These are phyloP conservation scores for Porites rus DNA, from an alignment of 92 coral and sea anemone species.

Conservation along the genomic window DNA sequence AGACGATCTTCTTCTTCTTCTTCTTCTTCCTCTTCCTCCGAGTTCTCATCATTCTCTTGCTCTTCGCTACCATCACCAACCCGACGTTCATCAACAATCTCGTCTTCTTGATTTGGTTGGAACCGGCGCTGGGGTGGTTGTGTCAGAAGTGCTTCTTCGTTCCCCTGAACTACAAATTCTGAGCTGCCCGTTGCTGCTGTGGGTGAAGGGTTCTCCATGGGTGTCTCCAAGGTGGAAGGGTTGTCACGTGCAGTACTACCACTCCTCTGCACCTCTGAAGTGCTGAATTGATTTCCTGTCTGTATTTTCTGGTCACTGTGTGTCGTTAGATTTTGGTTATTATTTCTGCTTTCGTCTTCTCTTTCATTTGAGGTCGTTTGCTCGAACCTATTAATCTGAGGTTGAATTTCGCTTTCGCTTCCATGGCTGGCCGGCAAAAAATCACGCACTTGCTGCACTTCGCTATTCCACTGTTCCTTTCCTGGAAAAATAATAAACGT, in stretches of 20 bases:
- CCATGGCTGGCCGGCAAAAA: neutral
- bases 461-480: neutral
- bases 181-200: no score
- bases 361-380: no score
- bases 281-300: neutral
- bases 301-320: neutral
- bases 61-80: neutral
- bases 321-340: neutral
- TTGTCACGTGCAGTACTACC: neutral
- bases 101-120: neutral
- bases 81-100: neutral
- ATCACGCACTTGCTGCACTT: no score
- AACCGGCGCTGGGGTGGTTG: neutral
- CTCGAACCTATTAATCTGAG: no score
- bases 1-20: no score
- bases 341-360: no score
- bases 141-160: neutral
- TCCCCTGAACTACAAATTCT: no score
- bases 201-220: neutral
- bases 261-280: slow-evolving; percentile 19
- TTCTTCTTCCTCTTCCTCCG: neutral
- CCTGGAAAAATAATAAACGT: slow-evolving; percentile 1
- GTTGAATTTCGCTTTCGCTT: neutral
- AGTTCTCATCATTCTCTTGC: neutral
- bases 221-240: neutral